Percentiles rank a stretch among this genome's conserved stretches.
Evolutionary conservation across 2,888 invertebrate genomes (phyloP).

Genomic region (Saturnia pavonia): DNA sequence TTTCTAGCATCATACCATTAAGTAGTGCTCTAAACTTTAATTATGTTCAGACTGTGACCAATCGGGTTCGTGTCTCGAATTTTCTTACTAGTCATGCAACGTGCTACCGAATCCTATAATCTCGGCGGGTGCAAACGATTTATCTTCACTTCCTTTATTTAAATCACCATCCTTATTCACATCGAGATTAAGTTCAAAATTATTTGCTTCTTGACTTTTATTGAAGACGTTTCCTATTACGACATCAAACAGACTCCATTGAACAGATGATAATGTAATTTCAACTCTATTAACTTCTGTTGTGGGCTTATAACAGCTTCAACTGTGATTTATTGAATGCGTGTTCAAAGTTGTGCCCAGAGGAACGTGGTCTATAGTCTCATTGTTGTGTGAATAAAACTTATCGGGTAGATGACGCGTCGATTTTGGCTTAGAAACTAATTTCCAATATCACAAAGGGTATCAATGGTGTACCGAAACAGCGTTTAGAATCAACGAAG

Average conservation of each 20-base stretch:
- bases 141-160: slow-evolving; percentile 31
- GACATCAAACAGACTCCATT: slow-evolving; percentile 55
- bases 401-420: slow-evolving; percentile 76
- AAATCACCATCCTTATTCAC: slow-evolving; percentile 50
- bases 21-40: slow-evolving; percentile 80
- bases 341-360: slow-evolving; percentile 50
- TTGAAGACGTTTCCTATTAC: slow-evolving; percentile 56
- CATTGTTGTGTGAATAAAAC: slow-evolving; percentile 77
- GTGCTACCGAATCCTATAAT: slow-evolving; percentile 77
- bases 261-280: slow-evolving; percentile 58
- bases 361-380: slow-evolving; percentile 72
- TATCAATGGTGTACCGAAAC: slow-evolving; percentile 75
- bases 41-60: slow-evolving; percentile 81
- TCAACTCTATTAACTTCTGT: slow-evolving; percentile 61
- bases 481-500: slow-evolving; percentile 70
- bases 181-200: slow-evolving; percentile 53
- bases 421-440: slow-evolving; percentile 76
- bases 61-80: slow-evolving; percentile 79
- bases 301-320: slow-evolving; percentile 57
- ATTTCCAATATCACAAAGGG: slow-evolving; percentile 79
- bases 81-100: slow-evolving; percentile 79
- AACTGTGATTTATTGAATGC: slow-evolving; percentile 27
- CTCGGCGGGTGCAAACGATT: slow-evolving; percentile 38
- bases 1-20: slow-evolving; percentile 78
- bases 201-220: slow-evolving; percentile 40